Percentiles rank a stretch among this genome's conserved stretches.
These are phyloP conservation scores for Cataglyphis livida DNA, from an alignment of 2,888 invertebrate species.

Conservation along the genomic window DNA sequence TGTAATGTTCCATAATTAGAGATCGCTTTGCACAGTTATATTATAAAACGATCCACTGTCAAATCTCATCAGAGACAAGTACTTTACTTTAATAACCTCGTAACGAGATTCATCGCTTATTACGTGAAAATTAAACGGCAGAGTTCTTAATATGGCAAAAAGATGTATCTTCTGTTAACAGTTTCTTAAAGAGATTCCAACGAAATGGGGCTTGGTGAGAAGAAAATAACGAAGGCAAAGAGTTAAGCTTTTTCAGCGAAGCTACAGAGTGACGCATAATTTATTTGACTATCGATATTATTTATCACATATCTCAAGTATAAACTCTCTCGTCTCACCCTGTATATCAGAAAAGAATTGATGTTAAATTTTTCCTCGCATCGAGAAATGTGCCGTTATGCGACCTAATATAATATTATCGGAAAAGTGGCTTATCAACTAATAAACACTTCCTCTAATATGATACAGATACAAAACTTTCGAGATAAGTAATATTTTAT, in stretches of 20 bases:
- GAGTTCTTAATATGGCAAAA: slow-evolving; percentile 51
- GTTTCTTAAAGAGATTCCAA: slow-evolving; percentile 7
- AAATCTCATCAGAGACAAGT: neutral
- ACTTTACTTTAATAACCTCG: neutral
- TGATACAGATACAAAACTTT: neutral
- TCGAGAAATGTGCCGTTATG: neutral
- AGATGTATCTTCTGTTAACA: neutral
- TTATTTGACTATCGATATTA: slow-evolving; percentile 38
- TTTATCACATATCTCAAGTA: slow-evolving; percentile 10
- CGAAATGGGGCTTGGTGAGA: slow-evolving; percentile 8
- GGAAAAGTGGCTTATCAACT: slow-evolving; percentile 16
- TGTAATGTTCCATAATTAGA: neutral
- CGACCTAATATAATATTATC: neutral
- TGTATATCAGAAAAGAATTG: neutral
- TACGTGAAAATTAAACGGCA: slow-evolving; percentile 52
- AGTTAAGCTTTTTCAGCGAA: neutral
- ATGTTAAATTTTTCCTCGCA: neutral
- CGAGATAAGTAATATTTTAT: neutral
- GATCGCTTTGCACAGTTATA: neutral
- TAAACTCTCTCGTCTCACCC: neutral
- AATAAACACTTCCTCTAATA: neutral
- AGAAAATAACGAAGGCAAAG: slow-evolving; percentile 40
- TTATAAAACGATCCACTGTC: neutral
- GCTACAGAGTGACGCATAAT: slow-evolving; percentile 24
- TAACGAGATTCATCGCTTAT: slow-evolving; percentile 49